Percentiles rank a stretch among this genome's conserved stretches.
phyloP scores from a whole-genome alignment of 2,113 vertebrate species.

The Coptodon rendalli region DNA sequence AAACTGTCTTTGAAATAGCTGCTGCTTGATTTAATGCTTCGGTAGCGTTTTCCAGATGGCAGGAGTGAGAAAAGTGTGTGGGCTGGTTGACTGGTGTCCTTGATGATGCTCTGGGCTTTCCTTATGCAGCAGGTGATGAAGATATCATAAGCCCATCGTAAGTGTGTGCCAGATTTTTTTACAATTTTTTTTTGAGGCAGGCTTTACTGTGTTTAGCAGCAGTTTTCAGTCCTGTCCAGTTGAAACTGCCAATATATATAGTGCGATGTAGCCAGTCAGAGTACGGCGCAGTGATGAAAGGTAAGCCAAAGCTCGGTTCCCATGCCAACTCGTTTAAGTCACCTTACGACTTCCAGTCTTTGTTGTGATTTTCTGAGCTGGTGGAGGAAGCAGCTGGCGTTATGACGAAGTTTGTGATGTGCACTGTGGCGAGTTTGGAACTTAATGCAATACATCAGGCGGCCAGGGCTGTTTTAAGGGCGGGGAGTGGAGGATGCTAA shows the following conservation, averaged over 20 bases:
- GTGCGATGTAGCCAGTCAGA: constrained; percentile 5
- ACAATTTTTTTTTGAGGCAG: not conserved
- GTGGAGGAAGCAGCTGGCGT: not conserved
- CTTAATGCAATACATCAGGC: not conserved
- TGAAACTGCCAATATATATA: not conserved
- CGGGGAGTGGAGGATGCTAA: not conserved
- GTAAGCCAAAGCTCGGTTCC: not conserved
- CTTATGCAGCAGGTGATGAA: constrained; percentile 45
- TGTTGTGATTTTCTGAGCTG: constrained; percentile 7
- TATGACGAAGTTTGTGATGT: not conserved
- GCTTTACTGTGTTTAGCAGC: constrained; percentile 2
- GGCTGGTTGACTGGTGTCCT: constrained; percentile 56
- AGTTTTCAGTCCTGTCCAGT: constrained; percentile 1
- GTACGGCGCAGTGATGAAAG: not conserved
- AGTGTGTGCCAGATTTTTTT: constrained; percentile 3
- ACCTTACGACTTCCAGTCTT: not conserved
- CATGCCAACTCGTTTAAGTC: constrained; percentile 4
- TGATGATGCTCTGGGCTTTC: constrained; percentile 53
- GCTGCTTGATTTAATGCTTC: constrained; percentile 48
- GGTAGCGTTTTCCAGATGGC: constrained; percentile 48
- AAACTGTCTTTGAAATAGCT: constrained; percentile 29
- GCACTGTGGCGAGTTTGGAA: not conserved
- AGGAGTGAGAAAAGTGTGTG: constrained; percentile 42
- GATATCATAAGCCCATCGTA: constrained; percentile 24
- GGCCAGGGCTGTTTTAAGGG: not conserved